Percentiles rank a stretch among this genome's conserved stretches.
phyloP scores from a whole-genome alignment of 2,113 vertebrate species.

The Chlamydotis undulata region DNA sequence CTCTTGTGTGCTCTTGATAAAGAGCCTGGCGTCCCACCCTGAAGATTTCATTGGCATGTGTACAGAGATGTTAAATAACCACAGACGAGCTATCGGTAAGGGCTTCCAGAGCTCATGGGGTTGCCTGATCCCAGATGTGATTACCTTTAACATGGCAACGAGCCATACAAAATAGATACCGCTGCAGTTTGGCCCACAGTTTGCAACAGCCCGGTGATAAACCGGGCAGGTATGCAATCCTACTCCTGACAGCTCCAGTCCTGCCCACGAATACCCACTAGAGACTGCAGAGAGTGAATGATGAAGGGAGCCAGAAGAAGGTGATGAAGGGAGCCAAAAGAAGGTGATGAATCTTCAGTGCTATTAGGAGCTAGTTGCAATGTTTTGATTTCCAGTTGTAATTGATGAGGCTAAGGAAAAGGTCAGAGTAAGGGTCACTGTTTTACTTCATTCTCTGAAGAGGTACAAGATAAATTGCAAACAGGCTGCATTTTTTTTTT shows the following conservation, averaged over 20 bases:
- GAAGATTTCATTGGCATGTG: not conserved
- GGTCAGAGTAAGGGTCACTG: not conserved
- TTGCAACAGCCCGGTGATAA: not conserved
- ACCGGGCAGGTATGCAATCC: not conserved
- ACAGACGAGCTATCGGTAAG: not conserved
- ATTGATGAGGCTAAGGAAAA: constrained; percentile 1
- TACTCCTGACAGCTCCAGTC: not conserved
- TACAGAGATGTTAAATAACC: not conserved
- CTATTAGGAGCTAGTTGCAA: not conserved
- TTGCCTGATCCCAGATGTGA: not conserved
- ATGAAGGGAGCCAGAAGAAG: not conserved
- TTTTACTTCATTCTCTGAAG: constrained; percentile 10
- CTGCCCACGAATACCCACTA: not conserved
- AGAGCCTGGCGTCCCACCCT: accelerated
- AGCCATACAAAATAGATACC: not conserved
- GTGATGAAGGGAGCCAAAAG: not conserved
- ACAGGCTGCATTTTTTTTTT: not conserved
- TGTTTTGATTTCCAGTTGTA: not conserved
- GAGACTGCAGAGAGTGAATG: not conserved
- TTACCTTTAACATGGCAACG: not conserved
- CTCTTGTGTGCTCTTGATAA: not conserved
- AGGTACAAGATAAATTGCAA: not conserved
- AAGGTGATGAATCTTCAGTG: not conserved
- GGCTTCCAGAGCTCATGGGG: not conserved
- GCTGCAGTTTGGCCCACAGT: not conserved